Percentiles rank a stretch among this genome's conserved stretches.
phyloP scores from a whole-genome alignment of 2,888 invertebrate genomes.

The Crepidodera aurea region DNA sequence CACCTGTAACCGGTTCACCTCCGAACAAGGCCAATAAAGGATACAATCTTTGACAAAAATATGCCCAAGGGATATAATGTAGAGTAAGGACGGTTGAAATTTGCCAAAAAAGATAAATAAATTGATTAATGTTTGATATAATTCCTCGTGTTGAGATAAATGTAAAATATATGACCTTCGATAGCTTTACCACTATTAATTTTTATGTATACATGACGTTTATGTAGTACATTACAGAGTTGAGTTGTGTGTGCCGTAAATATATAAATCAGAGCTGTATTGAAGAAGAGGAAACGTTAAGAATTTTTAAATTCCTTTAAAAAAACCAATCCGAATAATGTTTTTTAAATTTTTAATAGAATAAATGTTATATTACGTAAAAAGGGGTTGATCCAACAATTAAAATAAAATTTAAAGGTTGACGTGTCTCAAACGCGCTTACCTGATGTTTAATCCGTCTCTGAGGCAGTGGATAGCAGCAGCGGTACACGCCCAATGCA shows the following conservation, averaged over 20 bases:
- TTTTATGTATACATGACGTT: not conserved
- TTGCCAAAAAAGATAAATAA: slow-evolving; percentile 12
- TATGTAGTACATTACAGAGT: not conserved
- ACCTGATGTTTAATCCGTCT: no score
- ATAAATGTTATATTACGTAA: no score
- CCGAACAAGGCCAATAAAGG: slow-evolving; percentile 3
- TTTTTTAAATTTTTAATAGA: no score
- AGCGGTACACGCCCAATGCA: no score
- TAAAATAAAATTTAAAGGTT: no score
- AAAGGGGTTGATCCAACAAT: no score
- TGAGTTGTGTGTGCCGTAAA: not conserved
- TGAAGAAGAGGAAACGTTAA: no score
- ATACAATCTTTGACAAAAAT: slow-evolving; percentile 8
- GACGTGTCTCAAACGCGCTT: no score
- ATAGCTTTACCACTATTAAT: not conserved
- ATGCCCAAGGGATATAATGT: not conserved
- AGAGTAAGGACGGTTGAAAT: slow-evolving; percentile 12
- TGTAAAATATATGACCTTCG: not conserved
- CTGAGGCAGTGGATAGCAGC: no score
- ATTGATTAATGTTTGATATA: slow-evolving; percentile 4
- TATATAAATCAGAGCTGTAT: no score
- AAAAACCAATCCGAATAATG: no score
- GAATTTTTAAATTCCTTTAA: no score
- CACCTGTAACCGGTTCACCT: slow-evolving; percentile 20
- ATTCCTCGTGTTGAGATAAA: not conserved